phyloP scores from a whole-genome alignment of 2,113 vertebrate genomes.

The Hemicordylus capensis region DNA sequence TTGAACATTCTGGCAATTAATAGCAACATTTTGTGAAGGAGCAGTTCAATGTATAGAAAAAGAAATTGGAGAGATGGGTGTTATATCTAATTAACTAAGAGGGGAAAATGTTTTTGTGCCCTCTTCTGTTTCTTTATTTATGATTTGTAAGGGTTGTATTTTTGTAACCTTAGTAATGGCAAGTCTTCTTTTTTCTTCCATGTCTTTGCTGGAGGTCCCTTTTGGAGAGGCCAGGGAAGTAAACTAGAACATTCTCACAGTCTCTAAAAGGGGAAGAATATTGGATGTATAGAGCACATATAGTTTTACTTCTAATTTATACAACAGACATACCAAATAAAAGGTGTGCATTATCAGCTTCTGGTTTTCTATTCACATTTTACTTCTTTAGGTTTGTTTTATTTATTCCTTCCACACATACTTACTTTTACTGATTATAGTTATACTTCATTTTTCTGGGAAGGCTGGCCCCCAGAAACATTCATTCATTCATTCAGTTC shows the following conservation, averaged over 20 bases:
- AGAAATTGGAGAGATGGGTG: conserved; percentile 26
- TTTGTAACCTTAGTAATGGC: not conserved
- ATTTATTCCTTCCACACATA: not conserved
- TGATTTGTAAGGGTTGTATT: conserved; percentile 1
- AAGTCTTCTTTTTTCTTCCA: not conserved
- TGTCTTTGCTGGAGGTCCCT: conserved; percentile 3
- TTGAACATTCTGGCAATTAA: conserved; percentile 58
- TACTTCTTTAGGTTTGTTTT: not conserved
- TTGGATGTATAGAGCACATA: rapidly evolving
- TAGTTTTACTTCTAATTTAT: conserved; percentile 5
- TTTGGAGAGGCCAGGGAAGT: not conserved
- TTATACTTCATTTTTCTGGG: too few relatives aligned
- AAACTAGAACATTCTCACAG: not conserved
- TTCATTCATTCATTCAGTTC: too few relatives aligned
- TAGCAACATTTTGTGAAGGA: conserved; percentile 54
- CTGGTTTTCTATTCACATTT: not conserved
- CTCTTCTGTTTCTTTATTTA: conserved; percentile 15
- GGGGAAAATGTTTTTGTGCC: conserved; percentile 26
- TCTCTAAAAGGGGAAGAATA: conserved; percentile 1
- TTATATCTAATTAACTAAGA: conserved; percentile 27
- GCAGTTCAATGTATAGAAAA: conserved; percentile 39
- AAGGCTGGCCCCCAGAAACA: too few relatives aligned
- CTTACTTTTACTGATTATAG: not conserved
- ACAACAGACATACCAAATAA: not conserved
- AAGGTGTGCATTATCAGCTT: not conserved